Conservation (phyloP, 2,113 vertebrate genomes). For the Toxostoma redivivum region DNA sequence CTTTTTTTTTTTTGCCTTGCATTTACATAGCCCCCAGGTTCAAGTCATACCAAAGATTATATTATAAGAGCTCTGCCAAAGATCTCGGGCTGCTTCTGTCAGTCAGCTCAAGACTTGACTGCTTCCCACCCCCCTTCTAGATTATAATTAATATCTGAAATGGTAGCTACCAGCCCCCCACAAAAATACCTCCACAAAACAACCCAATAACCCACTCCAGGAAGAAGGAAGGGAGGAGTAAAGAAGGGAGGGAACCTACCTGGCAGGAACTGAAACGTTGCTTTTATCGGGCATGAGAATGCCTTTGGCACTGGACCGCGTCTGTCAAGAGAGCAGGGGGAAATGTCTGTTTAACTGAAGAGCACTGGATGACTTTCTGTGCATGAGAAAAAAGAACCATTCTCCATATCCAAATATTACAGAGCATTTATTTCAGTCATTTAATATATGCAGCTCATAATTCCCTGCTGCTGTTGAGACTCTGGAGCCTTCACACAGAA, state of each 20-base stretch:
- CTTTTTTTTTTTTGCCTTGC: constrained; percentile 45
- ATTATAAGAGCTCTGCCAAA: constrained; percentile 63
- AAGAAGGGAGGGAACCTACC: not conserved
- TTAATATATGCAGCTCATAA: not conserved
- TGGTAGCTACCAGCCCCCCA: not conserved
- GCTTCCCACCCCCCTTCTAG: not conserved
- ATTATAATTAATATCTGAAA: constrained; percentile 63
- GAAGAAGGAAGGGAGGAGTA: not conserved
- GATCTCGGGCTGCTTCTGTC: constrained; percentile 60
- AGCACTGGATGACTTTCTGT: not conserved
- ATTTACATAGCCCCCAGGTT: constrained; percentile 76
- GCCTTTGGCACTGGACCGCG: not conserved
- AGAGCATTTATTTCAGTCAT: not conserved
- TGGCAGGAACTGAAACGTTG: not conserved
- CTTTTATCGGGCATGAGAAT: not conserved
- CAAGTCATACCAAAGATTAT: constrained; percentile 72
- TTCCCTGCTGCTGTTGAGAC: not conserved
- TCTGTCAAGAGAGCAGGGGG: not conserved
- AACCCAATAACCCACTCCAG: not conserved
- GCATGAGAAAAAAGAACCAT: not conserved
- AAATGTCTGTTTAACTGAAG: not conserved
- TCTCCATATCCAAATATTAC: not conserved
- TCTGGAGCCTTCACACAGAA: not conserved
- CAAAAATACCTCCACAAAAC: not conserved
- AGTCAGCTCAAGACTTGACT: constrained; percentile 51